Evolutionary conservation across 2,113 vertebrate species (phyloP), one percentile per base, ranked within the genome.

Genomic region (Brienomyrus longianalis): DNA sequence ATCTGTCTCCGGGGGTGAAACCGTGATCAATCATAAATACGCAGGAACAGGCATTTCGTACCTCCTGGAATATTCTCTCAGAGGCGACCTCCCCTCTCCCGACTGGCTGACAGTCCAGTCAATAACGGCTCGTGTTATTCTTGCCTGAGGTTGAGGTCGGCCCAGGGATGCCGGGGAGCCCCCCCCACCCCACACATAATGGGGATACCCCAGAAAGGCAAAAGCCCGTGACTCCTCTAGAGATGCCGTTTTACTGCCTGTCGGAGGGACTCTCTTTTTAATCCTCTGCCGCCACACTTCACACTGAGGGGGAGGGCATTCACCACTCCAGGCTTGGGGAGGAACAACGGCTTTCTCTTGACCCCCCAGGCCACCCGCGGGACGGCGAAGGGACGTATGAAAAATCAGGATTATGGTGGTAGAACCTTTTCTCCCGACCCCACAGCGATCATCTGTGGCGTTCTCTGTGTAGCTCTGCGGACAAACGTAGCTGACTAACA

Each of bases 21-120:
- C 52, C 54, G 39, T 27, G 47, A 89, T 84, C 80, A 84, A 59
- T 84, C 52, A 89, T 89, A 89, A 89, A 89, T 89, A 89, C 21
- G 80, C 80, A 85, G 43, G 15, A 85, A 89, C 66, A 39, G 23
- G 27, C 50, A 19, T 31, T 62, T 80, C 21, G 23, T 39, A 9
- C 35, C 48, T 35, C 50, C 6, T 17, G 13, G 70, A 84, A 83
- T 59, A 21, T 7, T 50, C 11, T 87, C 85, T 86, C n/a, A 10
- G 74, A 27, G 77, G 23, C 5, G 9, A 35, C 23, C 43, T 10
- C 87, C 54, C 35, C n/a, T 31, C 77, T 45, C 39, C 88, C 74
- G 27, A 43, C 50, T 21, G 17, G 35, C 35, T 35, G 43, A 43
- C n/a, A 27, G 31, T 80, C 47, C 66, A 39, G 48, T 84, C 80